Percentiles rank a stretch among this genome's conserved stretches.
phyloP scores from a whole-genome alignment of 2,797 vertebrate species.

The Eulemur mongoz region DNA sequence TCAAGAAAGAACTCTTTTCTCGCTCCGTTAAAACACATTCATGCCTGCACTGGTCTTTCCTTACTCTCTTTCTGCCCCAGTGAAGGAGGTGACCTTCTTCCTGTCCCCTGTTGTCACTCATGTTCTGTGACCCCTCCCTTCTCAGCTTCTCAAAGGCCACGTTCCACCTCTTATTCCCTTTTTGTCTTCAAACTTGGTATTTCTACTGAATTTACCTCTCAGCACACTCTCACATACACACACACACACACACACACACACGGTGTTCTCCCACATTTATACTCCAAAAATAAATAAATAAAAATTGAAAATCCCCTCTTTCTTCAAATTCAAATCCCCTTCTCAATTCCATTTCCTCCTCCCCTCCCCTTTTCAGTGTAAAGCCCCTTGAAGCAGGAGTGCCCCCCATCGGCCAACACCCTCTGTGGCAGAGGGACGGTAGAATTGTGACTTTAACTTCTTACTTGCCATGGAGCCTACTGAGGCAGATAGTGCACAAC shows the following conservation, averaged over 20 bases:
- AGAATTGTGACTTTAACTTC: neutral
- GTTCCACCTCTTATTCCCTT: neutral
- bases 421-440: rapidly evolving
- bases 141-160: neutral
- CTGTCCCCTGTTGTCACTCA: neutral
- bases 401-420: neutral
- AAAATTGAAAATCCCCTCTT: neutral
- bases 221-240: neutral
- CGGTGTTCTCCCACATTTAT: neutral
- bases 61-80: neutral
- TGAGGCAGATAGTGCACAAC: neutral
- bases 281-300: neutral
- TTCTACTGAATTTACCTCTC: neutral
- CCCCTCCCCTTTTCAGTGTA: neutral
- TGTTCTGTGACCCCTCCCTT: too few relatives aligned
- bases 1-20: neutral
- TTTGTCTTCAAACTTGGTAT: neutral
- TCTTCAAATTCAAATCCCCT: neutral
- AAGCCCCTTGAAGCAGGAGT: neutral
- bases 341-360: neutral
- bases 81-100: neutral
- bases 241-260: neutral
- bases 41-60: neutral
- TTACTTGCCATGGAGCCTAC: too few relatives aligned
- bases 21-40: neutral